A percentile compares a stretch with the other conserved stretches of the same genome.
Conservation (phyloP, 2,113 vertebrate genomes). For the Gnathonemus echidnorhynchus region DNA sequence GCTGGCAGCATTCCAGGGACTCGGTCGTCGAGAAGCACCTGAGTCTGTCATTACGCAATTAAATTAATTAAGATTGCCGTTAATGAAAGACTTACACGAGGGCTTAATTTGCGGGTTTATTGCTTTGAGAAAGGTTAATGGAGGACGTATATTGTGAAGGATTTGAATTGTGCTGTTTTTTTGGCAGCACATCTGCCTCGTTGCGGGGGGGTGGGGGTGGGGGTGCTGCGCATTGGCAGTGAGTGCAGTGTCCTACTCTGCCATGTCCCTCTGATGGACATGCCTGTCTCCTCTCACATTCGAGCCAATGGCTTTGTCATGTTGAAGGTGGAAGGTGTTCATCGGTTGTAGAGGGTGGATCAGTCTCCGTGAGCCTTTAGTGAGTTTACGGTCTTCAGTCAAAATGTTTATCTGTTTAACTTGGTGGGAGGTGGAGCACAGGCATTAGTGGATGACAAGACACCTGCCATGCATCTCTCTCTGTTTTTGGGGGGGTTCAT, state of each 20-base stretch:
- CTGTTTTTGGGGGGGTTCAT: not conserved
- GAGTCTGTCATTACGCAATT: constrained; percentile 33
- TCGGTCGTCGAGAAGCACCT: constrained; percentile 23
- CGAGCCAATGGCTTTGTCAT: not conserved
- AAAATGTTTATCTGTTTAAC: not conserved
- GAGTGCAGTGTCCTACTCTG: not conserved
- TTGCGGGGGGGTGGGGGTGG: not conserved
- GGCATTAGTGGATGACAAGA: not conserved
- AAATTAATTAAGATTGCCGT: constrained; percentile 34
- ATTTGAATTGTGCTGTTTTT: constrained; percentile 11
- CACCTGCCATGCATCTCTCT: not conserved
- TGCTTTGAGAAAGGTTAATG: constrained; percentile 29
- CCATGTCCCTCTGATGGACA: not conserved
- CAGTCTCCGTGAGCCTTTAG: not conserved
- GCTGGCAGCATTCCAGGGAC: constrained; percentile 21
- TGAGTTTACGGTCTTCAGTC: not conserved
- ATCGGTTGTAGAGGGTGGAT: not conserved
- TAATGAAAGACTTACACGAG: constrained; percentile 29
- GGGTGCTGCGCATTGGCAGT: not conserved
- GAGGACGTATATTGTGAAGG: constrained; percentile 23
- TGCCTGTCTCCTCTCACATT: not conserved
- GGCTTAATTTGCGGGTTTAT: constrained; percentile 25
- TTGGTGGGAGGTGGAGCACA: not conserved
- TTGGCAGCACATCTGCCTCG: not conserved
- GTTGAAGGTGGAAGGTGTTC: not conserved